Conservation (phyloP, 1,140 invertebrate species). For the Aphelinus certus region DNA sequence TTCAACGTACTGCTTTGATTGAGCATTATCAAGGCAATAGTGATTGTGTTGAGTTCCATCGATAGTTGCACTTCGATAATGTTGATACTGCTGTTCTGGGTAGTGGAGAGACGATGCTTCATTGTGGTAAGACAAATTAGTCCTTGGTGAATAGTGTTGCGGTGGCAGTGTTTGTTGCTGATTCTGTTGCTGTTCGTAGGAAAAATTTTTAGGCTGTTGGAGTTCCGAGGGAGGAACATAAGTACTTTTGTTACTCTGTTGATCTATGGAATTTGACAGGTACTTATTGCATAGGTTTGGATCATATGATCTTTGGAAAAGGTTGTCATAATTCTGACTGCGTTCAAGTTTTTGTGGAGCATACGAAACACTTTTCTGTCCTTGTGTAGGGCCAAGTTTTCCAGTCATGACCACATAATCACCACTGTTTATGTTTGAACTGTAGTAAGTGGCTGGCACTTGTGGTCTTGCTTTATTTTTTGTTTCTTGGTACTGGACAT, state of each 20-base stretch:
- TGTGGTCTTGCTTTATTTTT: conserved; percentile 65
- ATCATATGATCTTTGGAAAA: conserved; percentile 38
- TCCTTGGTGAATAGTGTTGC: conserved; percentile 51
- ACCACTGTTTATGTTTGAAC: conserved; percentile 59
- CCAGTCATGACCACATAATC: conserved; percentile 66
- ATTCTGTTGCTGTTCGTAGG: conserved; percentile 48
- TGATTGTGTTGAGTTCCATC: conserved; percentile 52
- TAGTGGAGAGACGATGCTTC: conserved; percentile 52
- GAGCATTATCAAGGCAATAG: conserved; percentile 59
- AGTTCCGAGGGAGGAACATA: conserved; percentile 64
- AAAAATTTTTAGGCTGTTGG: conserved; percentile 53
- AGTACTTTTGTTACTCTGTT: conserved; percentile 53
- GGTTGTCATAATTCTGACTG: conserved; percentile 56
- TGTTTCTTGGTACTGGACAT: conserved; percentile 63
- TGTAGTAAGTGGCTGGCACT: conserved; percentile 62
- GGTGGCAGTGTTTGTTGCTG: conserved; percentile 20
- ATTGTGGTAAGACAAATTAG: conserved; percentile 51
- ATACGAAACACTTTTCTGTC: conserved; percentile 46
- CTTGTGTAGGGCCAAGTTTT: conserved; percentile 50
- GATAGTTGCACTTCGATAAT: conserved; percentile 52
- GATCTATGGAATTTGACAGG: conserved; percentile 52
- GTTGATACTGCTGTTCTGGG: conserved; percentile 51
- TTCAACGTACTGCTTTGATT: conserved; percentile 55
- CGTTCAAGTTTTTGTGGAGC: conserved; percentile 49
- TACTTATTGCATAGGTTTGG: conserved; percentile 48